Base-by-base conservation (phyloP, 2,113 vertebrate genomes). In the Limnothrissa miodon region DNA sequence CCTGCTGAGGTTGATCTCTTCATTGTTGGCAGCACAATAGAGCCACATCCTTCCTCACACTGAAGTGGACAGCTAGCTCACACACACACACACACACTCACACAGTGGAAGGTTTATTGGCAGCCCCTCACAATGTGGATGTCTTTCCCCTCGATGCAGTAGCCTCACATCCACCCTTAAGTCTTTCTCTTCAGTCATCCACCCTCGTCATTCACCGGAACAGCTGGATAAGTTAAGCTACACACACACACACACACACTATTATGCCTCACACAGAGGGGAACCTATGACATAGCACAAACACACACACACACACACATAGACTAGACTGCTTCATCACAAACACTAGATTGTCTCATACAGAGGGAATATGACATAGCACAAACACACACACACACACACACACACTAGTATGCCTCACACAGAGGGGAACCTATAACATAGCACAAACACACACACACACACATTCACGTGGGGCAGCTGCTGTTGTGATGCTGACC, bases 11-110 rank as follows among this genome's bases (percentile, higher is more conserved):
- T 86, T 82, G 79, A 93, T 93, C 92, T 94, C 92, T 91, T 92
- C 86, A 93, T 94, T 95, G 94, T 95, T 42, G 39, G 51, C 80
- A 36, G 86, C 88, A 95, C 93, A 95, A 95, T 93, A 78, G 92
- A 87, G 85, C 89, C 88, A 86, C 91, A 93, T 93, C 93, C 91
- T 87, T 87, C 79, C 42, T 42, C 66, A 36, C 62, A 36, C 66
- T 36, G 29, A 74, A 74, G 25, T 74, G 29, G 66, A 74, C 66
- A 74, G 62, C 62, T 36, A 33, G 66, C 66, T 36, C 59, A 66
- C 59, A 66, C 59, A 66, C 59, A 70, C 66, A 83, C 25, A 83
- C 85, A 84, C 59, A 81, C 53, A 80, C 9, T 39, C 59, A 66
- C 59, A 66, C 66, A 74, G 51, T 19, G 19, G 51, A 48, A 74